Conservation (phyloP, 1,140 invertebrate genomes). For the Chlorops oryzae region DNA sequence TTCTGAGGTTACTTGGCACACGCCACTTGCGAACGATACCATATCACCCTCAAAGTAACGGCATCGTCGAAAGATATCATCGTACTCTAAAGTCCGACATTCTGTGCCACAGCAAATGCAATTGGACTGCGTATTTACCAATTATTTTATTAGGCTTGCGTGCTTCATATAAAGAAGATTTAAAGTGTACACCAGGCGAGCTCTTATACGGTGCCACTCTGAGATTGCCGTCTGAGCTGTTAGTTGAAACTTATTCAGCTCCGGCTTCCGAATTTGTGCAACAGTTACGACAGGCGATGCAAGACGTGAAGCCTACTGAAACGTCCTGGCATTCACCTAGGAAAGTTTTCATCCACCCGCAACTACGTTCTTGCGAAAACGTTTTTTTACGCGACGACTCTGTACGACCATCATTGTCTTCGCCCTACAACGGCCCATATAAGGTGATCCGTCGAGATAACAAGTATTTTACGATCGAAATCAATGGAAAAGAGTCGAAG, state of each 20-base stretch:
- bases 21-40: constrained; percentile 25
- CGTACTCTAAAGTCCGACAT: constrained; percentile 7
- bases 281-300: constrained; percentile 19
- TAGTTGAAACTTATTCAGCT: constrained; percentile 13
- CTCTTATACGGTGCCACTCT: constrained; percentile 26
- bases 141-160: background rate
- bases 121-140: constrained; percentile 12
- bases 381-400: too few relatives aligned
- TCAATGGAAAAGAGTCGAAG: too few relatives aligned
- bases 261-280: constrained; percentile 15
- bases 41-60: constrained; percentile 24
- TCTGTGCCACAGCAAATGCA: constrained; percentile 12
- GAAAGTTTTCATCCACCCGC: too few relatives aligned
- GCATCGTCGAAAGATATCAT: constrained; percentile 5
- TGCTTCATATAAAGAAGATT: constrained; percentile 5
- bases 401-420: too few relatives aligned
- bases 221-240: constrained; percentile 41
- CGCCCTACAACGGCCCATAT: too few relatives aligned
- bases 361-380: too few relatives aligned
- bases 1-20: constrained; percentile 14
- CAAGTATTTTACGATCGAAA: too few relatives aligned
- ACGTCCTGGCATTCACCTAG: too few relatives aligned
- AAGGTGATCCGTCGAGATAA: too few relatives aligned
- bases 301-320: too few relatives aligned
- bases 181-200: constrained; percentile 11